Percentiles rank a stretch among this genome's conserved stretches.
These are phyloP conservation scores for Colostygia pectinataria DNA, from an alignment of 2,888 invertebrate genomes.

Conservation along the genomic window DNA sequence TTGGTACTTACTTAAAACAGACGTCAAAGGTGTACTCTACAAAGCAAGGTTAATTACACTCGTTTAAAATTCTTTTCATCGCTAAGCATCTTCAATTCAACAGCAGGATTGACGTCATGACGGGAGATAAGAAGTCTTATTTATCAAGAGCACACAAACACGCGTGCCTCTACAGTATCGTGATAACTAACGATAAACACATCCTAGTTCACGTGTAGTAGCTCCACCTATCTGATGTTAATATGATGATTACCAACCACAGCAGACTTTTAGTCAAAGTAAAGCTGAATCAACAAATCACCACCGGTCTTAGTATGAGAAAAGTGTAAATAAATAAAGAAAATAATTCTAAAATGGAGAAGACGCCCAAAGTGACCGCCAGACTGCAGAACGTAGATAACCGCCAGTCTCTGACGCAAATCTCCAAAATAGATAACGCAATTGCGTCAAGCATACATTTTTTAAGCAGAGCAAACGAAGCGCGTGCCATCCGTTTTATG, in stretches of 20 bases:
- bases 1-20: conserved; percentile 27
- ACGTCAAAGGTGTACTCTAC: conserved; percentile 27
- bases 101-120: conserved; percentile 63
- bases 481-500: conserved; percentile 70
- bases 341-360: conserved; percentile 39
- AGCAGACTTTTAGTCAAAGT: no score
- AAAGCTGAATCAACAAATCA: no score
- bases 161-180: conserved; percentile 55
- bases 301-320: background rate
- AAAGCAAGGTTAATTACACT: conserved; percentile 36
- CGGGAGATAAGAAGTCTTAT: conserved; percentile 44
- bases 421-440: conserved; percentile 82
- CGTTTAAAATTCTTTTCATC: conserved; percentile 39
- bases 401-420: conserved; percentile 73
- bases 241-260: no score
- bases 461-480: conserved; percentile 73
- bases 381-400: conserved; percentile 76
- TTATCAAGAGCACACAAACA: conserved; percentile 58
- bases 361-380: conserved; percentile 64
- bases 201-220: conserved; percentile 39
- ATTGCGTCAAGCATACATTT: conserved; percentile 82
- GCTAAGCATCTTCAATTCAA: conserved; percentile 46
- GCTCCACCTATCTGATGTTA: conserved; percentile 18
- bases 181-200: conserved; percentile 50
- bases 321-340: background rate